Evolutionary conservation across 2,888 invertebrate species (phyloP), one percentile per base, ranked within the genome.

Genomic region (Nematopogon swammerdamellus): DNA sequence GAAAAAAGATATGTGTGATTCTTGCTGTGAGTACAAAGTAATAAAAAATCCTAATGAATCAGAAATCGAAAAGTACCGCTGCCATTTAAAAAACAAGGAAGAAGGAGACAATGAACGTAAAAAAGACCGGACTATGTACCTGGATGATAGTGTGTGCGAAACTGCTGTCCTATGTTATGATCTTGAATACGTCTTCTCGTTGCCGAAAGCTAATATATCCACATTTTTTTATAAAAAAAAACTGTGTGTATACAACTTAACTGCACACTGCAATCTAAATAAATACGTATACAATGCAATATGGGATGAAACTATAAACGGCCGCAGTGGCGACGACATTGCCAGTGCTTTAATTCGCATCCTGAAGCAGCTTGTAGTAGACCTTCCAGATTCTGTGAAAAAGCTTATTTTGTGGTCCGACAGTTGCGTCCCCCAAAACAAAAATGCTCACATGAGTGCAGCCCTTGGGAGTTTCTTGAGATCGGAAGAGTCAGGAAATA

Each of bases 371-470:
- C 20, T 48, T 16, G 48, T 50, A 2, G 30, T 17, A 25, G 45
- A 29, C 19, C 47, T 51, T 44, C 51, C 49, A 48, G 44, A 44
- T 16, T 48, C 44, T 14, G 45, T 56, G 19, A 51, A 47, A 49
- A 51, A 58, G 49, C 50, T 58, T 10, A 52, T 58, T 18, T 52
- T 55, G 17, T 57, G 57, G 57, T 57, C 56, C 19, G 57, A 59
- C 44, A 51, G 53, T 16, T 59, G 55, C 49, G 48, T 50, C 3
- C 50, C 53, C n/a, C 51, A 53, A 48, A 54, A 52, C 30, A 25
- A 53, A 47, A 50, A 53, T 51, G 57, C 57, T 2, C 52, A 51
- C 43, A 57, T 56, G 46, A 51, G 57, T 45, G 54, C 51, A 50
- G 52, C 54, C 49, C 48, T 55, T n/a, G 44, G 10, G 55, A 54